Evolutionary conservation across 2,113 vertebrate species (phyloP).

Genomic region (Triplophysa rosa): DNA sequence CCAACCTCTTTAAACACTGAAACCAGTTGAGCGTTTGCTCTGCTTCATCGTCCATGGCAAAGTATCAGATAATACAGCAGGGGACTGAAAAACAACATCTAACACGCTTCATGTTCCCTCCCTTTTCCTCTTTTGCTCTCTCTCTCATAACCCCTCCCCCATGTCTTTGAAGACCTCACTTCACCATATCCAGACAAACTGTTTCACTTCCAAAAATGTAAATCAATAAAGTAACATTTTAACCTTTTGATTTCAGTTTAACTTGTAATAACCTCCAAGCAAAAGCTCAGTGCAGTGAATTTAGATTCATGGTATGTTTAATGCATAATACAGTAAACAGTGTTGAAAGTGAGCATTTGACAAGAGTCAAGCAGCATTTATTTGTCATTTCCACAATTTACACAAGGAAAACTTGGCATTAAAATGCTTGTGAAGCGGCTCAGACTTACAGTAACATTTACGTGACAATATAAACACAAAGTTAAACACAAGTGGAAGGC

Average conservation of each 20-base stretch:
- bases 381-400: too few species aligned
- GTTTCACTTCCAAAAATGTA: neutral
- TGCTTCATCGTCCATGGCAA: slow-evolving; percentile 66
- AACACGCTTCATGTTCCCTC: neutral
- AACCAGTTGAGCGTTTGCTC: slow-evolving; percentile 55
- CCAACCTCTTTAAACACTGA: slow-evolving; percentile 67
- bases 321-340: neutral
- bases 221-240: neutral
- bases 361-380: neutral
- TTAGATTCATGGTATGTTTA: neutral
- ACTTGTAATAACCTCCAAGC: neutral
- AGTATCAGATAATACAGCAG: slow-evolving; percentile 39
- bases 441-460: too few species aligned
- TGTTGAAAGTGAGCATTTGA: neutral
- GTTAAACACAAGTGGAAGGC: too few species aligned
- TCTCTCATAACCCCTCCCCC: slow-evolving; percentile 55
- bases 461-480: too few species aligned
- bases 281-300: neutral
- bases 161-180: slow-evolving; percentile 33
- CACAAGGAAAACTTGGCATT: too few species aligned
- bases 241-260: neutral
- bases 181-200: slow-evolving; percentile 12
- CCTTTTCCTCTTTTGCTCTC: slow-evolving; percentile 45
- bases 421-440: too few species aligned
- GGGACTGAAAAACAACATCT: neutral